Evolutionary conservation across 2,113 vertebrate genomes (phyloP), one percentile per base, ranked within the genome.

Genomic region (Coryphaenoides rupestris): DNA sequence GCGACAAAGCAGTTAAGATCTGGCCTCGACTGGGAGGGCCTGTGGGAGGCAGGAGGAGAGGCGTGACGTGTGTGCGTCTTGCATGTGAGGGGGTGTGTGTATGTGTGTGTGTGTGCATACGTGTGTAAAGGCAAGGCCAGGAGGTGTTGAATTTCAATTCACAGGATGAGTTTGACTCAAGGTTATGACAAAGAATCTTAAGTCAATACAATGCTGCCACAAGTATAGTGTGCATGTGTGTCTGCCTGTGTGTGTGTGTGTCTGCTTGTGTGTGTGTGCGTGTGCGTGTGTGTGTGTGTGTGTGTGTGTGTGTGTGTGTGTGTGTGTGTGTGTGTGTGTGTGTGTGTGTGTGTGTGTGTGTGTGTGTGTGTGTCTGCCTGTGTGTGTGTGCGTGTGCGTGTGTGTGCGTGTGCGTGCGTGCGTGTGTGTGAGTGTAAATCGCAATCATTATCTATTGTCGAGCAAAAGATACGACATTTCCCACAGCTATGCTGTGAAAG

Each of bases 1-100:
- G 57, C 14, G n/a, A 40, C 7, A 23, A 58, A 54, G 55, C 54
- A 1, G 63, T 59, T 69, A 59, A 72, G 58, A 62, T 70, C 60
- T 69, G 68, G 62, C 62, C 26, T 57, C 10, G 54, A 55, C 62
- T 24, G 17, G 21, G 26, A 66, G 19, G 12, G 23, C 57, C 57
- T 58, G 28, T 17, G 40, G 46, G 26, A 46, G 24, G 22, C 13
- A 26, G 22, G 3, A n/a, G 1, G 23, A n/a, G 55, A 26, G 23
- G 4, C 4, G 56, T 14, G 21, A 24, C 7, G 17, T n/a, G 55
- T 5, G 55, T 7, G 15, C 26, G 23, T 15, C 1, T 1, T 40
- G 33, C 9, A 2, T 40, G 33, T 9, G 7, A 2, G 33, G 9
- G 0, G 9, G 4, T 40, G 33, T 9, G 33, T 40, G 33, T 9